Conservation (phyloP, 2,113 vertebrate species). For the Pagrus major region DNA sequence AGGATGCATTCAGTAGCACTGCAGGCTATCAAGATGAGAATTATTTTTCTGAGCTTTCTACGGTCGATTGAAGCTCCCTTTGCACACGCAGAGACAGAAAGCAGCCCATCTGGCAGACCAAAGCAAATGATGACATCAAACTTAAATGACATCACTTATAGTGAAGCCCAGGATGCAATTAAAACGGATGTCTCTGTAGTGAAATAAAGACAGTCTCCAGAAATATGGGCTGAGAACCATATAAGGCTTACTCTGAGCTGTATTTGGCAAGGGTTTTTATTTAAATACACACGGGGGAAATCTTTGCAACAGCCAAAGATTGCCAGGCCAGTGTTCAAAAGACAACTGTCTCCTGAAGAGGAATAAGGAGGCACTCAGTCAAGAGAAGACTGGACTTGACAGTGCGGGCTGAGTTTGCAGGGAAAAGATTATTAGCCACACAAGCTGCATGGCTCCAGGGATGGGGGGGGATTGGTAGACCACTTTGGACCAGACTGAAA, state of each 20-base stretch:
- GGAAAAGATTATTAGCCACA: background rate
- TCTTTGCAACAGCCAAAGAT: background rate
- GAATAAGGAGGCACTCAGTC: background rate
- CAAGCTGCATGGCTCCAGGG: background rate
- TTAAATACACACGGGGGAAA: background rate
- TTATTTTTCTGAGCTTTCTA: slow-evolving; percentile 3
- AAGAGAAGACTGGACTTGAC: background rate
- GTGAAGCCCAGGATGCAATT: slow-evolving; percentile 11
- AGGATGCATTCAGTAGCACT: slow-evolving; percentile 22
- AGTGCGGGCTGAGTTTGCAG: background rate
- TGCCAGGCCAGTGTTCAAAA: background rate
- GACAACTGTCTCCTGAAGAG: background rate
- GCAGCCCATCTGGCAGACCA: slow-evolving; percentile 44
- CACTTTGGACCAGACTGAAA: too few relatives aligned
- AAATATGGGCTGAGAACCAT: slow-evolving; percentile 3
- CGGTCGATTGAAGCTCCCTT: slow-evolving; percentile 26
- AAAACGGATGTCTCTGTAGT: slow-evolving; percentile 35
- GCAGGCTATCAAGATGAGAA: slow-evolving; percentile 30
- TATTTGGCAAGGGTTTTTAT: background rate
- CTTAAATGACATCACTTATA: slow-evolving; percentile 38
- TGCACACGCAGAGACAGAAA: background rate
- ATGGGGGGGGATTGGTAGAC: too few relatives aligned
- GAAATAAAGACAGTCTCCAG: slow-evolving; percentile 20
- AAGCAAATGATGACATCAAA: slow-evolving; percentile 48
- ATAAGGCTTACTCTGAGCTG: background rate